These are phyloP conservation scores for Bubo blakistoni DNA, from an alignment of 2,113 vertebrate genomes.

Conservation along the genomic window DNA sequence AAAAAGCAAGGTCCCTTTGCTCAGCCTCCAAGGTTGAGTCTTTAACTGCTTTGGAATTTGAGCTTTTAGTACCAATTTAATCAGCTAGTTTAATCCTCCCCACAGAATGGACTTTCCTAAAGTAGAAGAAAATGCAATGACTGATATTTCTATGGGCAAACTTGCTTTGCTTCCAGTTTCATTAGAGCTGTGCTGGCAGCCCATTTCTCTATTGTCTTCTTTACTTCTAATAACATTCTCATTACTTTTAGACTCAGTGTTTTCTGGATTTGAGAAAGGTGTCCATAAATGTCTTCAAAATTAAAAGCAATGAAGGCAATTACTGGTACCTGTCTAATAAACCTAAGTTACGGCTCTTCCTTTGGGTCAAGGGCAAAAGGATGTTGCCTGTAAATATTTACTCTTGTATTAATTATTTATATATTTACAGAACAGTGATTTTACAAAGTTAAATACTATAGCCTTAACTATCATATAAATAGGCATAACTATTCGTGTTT, in stretches of 20 bases:
- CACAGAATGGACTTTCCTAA: neutral
- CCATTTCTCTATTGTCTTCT: neutral
- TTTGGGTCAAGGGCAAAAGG: neutral
- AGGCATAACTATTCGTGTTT: neutral
- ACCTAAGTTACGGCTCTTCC: neutral
- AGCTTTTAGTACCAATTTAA: conserved; percentile 35
- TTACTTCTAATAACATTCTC: neutral
- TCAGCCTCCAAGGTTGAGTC: conserved; percentile 6
- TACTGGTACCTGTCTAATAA: neutral
- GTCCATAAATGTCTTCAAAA: neutral
- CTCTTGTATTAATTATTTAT: neutral
- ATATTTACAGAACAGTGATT: neutral
- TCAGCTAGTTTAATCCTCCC: conserved; percentile 30
- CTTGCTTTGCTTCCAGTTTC: neutral
- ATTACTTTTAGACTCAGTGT: neutral
- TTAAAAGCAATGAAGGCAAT: neutral
- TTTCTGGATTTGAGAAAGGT: neutral
- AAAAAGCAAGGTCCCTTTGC: neutral
- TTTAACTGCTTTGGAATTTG: conserved; percentile 38
- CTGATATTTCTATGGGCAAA: neutral
- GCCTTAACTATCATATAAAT: neutral
- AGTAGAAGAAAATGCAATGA: neutral
- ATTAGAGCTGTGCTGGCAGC: neutral
- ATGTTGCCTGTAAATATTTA: neutral
- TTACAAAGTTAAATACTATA: neutral